Base-by-base conservation (phyloP, 2,888 invertebrate genomes). In the Lepidonotus clava region DNA sequence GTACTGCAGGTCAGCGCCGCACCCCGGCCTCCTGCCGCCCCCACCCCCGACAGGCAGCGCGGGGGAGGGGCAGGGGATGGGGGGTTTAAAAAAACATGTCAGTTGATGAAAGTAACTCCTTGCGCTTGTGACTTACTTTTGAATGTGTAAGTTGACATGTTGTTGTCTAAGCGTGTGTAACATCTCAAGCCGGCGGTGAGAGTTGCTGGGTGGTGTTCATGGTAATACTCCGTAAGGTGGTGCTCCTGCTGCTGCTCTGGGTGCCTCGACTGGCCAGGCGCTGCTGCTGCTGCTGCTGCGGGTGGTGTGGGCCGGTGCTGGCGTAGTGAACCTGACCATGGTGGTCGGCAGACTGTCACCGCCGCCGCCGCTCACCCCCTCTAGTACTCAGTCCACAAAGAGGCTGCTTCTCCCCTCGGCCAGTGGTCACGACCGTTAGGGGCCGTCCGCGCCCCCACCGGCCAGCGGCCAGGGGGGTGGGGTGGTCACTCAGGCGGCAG, bases 391-490 rank as follows among this genome's bases (percentile, higher is more conserved):
- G 80, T 11, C 80, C 46, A 80, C 80, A 80, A 80, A 80, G 80
- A 80, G 80, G 80, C 80, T 32, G 46, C 46, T 6, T 32, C 51
- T 41, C 4, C 46, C 80, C 46, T 80, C 46, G 80, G 80, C 80
- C 80, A 80, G n/a, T 80, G 80, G 80, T 51, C 80, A 51, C 51
- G 80, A 80, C 80, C 80, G 80, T 80, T 80, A 80, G 46, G 56
- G 38, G 71, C 36, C 71, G 71, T 71, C 80, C 80, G 46, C 80
- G 28, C 80, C 46, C n/a, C 80, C 80, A 80, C 46, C 28, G 80
- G 80, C 41, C 46, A 76, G 38, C 18, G 76, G 21, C 38, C 76
- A n/a, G n/a, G 38, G 38, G 21, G 76, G 14, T 11, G 76, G 76
- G 76, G 24, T 80, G 80, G 80, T 46, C 80, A 77, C 6, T 34